Conservation (phyloP, 2,113 vertebrate species). For the Lucifuga dentata region DNA sequence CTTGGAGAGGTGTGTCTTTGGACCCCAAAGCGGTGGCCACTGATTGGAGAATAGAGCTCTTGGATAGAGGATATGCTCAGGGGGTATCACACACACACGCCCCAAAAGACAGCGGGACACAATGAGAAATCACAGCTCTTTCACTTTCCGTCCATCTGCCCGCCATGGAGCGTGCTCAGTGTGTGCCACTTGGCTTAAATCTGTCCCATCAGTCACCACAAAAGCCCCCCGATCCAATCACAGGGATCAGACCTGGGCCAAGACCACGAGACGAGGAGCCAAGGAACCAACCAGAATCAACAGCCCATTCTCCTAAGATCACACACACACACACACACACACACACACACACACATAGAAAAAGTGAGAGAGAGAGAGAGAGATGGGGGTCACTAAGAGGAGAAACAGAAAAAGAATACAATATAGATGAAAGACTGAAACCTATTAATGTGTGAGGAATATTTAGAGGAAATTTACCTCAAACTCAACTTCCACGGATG, state of each 20-base stretch:
- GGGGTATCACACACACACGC: constrained; percentile 72
- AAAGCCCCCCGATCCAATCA: constrained; percentile 83
- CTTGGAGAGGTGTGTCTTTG: constrained; percentile 78
- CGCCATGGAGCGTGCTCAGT: constrained; percentile 75
- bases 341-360: too few species aligned
- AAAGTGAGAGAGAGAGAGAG: constrained; percentile 25
- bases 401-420: constrained; percentile 17
- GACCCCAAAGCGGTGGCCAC: constrained; percentile 73
- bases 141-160: constrained; percentile 82
- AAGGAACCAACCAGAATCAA: constrained; percentile 80
- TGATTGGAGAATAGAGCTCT: constrained; percentile 78
- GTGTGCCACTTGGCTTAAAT: constrained; percentile 82
- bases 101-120: constrained; percentile 79
- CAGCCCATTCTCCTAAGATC: constrained; percentile 79
- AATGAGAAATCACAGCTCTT: constrained; percentile 84
- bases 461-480: constrained; percentile 10
- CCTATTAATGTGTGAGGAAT: constrained; percentile 1
- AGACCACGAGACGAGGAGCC: constrained; percentile 75
- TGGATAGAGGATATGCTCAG: constrained; percentile 75
- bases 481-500: constrained; percentile 29
- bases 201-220: constrained; percentile 81
- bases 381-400: constrained; percentile 27
- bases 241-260: constrained; percentile 77
- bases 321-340: constrained; percentile 28
- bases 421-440: constrained; percentile 1